phyloP scores from a whole-genome alignment of 2,888 invertebrate species.

The Sphecodes monilicornis region DNA sequence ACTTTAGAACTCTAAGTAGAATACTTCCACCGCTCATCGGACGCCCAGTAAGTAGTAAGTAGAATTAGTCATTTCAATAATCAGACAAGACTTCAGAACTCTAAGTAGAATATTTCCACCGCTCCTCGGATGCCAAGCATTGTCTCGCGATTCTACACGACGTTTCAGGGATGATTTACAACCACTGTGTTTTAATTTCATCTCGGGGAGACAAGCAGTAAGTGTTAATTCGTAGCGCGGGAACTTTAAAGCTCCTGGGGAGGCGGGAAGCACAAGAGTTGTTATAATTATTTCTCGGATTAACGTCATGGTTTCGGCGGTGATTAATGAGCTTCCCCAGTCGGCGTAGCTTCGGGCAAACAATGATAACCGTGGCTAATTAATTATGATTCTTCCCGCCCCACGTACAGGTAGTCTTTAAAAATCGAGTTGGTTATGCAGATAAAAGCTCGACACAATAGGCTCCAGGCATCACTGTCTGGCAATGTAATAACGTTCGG shows the following conservation, averaged over 20 bases:
- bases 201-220: neutral
- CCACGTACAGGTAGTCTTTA: neutral
- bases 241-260: neutral
- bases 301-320: neutral
- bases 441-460: neutral
- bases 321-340: neutral
- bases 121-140: neutral
- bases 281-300: neutral
- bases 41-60: too few relatives aligned
- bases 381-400: neutral
- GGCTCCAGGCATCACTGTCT: neutral
- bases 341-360: neutral
- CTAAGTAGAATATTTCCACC: neutral
- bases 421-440: neutral
- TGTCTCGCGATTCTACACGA: neutral
- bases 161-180: neutral
- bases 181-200: neutral
- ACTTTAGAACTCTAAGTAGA: too few relatives aligned
- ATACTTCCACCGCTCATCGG: too few relatives aligned
- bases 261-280: neutral
- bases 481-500: slow-evolving; percentile 19
- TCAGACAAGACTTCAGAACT: too few relatives aligned
- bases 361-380: neutral
- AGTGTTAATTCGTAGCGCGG: neutral
- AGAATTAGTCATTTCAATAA: neutral